A percentile compares a stretch with the other conserved stretches of the same genome.
These are phyloP conservation scores for Cheiracanthium punctorium DNA, from an alignment of 2,888 invertebrate species.

Conservation along the genomic window DNA sequence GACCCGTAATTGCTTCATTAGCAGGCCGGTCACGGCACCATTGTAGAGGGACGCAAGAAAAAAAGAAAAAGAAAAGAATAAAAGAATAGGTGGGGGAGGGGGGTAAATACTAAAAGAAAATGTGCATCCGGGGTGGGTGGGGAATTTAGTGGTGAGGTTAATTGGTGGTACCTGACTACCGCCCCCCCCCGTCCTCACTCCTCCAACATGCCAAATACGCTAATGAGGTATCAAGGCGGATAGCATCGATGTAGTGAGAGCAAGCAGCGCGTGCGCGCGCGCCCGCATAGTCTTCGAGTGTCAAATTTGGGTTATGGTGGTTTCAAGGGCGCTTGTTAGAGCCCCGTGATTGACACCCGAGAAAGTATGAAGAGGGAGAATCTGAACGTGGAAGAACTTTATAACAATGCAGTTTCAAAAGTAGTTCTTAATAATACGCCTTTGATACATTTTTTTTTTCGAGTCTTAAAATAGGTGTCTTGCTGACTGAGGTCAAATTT, in stretches of 20 bases:
- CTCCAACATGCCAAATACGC: conserved; percentile 66
- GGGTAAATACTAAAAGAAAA: conserved; percentile 18
- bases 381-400: background rate
- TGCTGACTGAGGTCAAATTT: too few species aligned
- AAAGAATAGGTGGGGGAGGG: too few species aligned
- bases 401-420: background rate
- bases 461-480: too few species aligned
- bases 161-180: conserved; percentile 46
- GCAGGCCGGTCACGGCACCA: conserved; percentile 46
- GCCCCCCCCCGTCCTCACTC: background rate
- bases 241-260: background rate
- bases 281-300: conserved; percentile 22
- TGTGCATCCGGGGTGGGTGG: conserved; percentile 26
- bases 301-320: conserved; percentile 45
- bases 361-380: background rate
- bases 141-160: conserved; percentile 66
- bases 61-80: conserved; percentile 22
- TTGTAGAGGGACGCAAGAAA: background rate
- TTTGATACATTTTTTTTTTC: too few species aligned
- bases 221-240: conserved; percentile 56
- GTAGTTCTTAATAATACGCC: too few species aligned
- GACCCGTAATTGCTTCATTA: conserved; percentile 67
- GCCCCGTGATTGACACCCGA: conserved; percentile 37
- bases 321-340: conserved; percentile 46
- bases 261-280: background rate